phyloP scores from a whole-genome alignment of 37 sponge, comb jelly and placozoan genomes.

The Spongilla lacustris region DNA sequence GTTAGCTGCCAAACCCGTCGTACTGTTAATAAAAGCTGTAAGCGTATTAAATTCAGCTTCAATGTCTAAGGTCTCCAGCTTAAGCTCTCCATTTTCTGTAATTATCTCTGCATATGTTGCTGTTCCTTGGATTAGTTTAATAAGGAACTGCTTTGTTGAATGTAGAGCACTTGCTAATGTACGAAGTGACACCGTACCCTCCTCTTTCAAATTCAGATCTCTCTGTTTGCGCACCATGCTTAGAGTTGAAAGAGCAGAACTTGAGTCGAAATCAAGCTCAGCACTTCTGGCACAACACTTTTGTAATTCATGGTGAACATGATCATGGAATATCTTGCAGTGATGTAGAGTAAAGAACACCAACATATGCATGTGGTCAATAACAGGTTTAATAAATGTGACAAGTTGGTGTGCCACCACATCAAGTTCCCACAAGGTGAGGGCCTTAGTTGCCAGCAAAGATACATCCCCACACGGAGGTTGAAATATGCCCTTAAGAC shows the following conservation, averaged over 20 bases:
- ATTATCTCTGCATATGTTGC: constrained; percentile 27
- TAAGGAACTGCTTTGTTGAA: constrained; percentile 9
- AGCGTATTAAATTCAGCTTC: constrained; percentile 19
- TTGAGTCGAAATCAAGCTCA: too few species aligned
- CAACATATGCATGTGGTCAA: constrained; percentile 30
- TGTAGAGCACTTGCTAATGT: constrained; percentile 9
- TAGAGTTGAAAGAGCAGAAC: too few species aligned
- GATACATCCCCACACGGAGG: neutral
- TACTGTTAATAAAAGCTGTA: constrained; percentile 10
- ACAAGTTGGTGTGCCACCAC: neutral
- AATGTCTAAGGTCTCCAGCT: constrained; percentile 22
- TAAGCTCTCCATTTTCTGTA: constrained; percentile 9
- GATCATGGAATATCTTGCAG: constrained; percentile 63
- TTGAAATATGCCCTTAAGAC: neutral
- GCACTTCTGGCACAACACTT: too few species aligned
- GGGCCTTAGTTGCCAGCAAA: neutral
- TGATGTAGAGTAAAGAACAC: constrained; percentile 62
- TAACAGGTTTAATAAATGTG: constrained; percentile 9
- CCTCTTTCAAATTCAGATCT: neutral
- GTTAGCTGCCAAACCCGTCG: too few species aligned
- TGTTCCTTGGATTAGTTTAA: constrained; percentile 34
- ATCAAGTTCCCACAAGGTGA: neutral
- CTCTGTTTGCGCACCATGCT: neutral
- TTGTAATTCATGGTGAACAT: constrained; percentile 41
- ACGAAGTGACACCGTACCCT: neutral